Evolutionary conservation across 2,113 vertebrate genomes (phyloP).

Genomic region (Procavia capensis): DNA sequence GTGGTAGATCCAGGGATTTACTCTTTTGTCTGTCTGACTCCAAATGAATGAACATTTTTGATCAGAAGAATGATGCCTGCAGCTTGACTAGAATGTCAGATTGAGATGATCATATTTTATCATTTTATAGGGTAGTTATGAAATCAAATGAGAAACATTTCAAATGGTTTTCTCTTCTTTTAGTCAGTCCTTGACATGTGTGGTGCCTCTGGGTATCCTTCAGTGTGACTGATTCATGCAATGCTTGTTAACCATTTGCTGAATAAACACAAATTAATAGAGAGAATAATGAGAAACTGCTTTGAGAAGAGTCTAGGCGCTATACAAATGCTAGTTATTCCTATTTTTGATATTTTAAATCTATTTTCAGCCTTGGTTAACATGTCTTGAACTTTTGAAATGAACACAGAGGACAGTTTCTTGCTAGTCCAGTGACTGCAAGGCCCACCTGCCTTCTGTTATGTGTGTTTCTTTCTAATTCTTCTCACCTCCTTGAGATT

Average conservation of each 20-base stretch:
- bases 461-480: background rate
- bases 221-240: background rate
- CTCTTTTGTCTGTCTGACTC: background rate
- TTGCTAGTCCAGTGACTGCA: background rate
- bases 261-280: background rate
- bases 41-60: background rate
- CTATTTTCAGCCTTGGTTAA: background rate
- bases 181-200: background rate
- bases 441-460: background rate
- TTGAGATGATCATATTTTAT: background rate
- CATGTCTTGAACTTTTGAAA: background rate
- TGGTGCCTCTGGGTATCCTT: background rate
- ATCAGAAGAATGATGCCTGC: background rate
- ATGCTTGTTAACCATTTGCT: background rate
- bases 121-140: background rate
- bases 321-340: background rate
- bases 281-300: background rate
- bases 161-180: background rate
- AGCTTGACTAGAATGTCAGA: background rate
- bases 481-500: background rate
- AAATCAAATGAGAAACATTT: background rate
- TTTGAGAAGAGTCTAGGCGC: background rate
- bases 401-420: background rate
- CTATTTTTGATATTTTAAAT: constrained; percentile 15
- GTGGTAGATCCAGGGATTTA: background rate